These are phyloP conservation scores for Beroe forskalii DNA, from an alignment of 37 sponge, comb jelly and placozoan genomes.

Conservation along the genomic window DNA sequence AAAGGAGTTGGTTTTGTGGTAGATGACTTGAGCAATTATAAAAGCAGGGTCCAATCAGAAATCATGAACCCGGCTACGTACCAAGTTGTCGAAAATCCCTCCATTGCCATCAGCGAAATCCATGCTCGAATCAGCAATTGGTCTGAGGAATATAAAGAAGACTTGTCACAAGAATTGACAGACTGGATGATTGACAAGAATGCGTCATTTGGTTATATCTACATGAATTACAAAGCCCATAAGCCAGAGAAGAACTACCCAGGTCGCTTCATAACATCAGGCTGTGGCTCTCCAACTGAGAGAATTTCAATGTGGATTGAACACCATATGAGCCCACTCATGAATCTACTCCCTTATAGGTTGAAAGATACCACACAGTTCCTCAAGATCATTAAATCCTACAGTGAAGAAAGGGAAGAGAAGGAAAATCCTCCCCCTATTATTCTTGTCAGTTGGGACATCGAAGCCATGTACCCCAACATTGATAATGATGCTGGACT, in stretches of 20 bases:
- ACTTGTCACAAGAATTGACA: not conserved
- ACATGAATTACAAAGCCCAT: not conserved
- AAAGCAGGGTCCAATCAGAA: not conserved
- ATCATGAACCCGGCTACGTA: not conserved
- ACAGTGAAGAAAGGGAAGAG: not conserved
- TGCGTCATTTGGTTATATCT: not conserved
- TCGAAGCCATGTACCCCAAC: too few relatives aligned
- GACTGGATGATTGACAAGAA: not conserved
- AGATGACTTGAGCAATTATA: not conserved
- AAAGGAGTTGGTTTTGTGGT: not conserved
- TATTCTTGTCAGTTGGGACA: not conserved
- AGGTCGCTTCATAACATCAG: not conserved
- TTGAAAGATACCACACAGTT: not conserved
- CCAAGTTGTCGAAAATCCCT: not conserved
- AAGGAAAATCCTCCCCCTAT: not conserved
- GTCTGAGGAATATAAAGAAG: not conserved
- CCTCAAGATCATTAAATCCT: not conserved
- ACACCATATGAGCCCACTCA: not conserved
- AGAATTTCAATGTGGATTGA: too few relatives aligned
- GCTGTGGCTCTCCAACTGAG: not conserved
- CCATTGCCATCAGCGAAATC: not conserved
- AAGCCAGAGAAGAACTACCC: too few relatives aligned
- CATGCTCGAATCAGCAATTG: not conserved
- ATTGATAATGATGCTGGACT: too few relatives aligned
- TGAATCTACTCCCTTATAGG: not conserved